These are phyloP conservation scores for Telenomus remus DNA, from an alignment of 1,140 invertebrate species.

Conservation along the genomic window DNA sequence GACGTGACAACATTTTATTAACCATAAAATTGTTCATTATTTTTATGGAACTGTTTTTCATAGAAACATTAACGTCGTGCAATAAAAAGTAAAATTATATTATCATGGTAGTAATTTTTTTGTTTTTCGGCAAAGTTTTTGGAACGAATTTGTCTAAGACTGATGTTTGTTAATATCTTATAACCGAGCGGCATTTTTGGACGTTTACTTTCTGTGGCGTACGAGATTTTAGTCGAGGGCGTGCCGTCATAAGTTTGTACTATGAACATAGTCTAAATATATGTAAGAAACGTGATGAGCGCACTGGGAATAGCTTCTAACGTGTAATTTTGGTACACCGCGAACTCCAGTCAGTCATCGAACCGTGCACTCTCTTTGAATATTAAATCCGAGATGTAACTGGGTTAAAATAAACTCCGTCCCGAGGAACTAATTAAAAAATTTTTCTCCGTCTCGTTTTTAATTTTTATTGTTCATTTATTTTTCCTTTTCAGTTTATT, in stretches of 20 bases:
- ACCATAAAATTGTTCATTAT: too few species aligned
- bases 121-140: background rate
- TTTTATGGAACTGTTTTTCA: too few species aligned
- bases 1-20: background rate
- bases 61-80: too few species aligned
- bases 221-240: conserved; percentile 9
- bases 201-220: background rate
- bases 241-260: conserved; percentile 23
- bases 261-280: conserved; percentile 44
- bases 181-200: background rate
- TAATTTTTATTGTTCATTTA: too few species aligned
- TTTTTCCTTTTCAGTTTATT: too few species aligned
- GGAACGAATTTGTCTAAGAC: background rate
- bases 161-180: background rate
- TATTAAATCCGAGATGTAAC: conserved; percentile 12
- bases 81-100: too few species aligned
- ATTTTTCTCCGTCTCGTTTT: too few species aligned
- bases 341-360: conserved; percentile 38
- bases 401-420: background rate
- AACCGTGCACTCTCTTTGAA: conserved; percentile 19
- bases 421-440: too few species aligned
- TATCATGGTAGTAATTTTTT: too few species aligned
- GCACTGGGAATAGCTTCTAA: conserved; percentile 36
- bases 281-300: conserved; percentile 24
- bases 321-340: conserved; percentile 36